Evolutionary conservation across 2,888 invertebrate species (phyloP).

Genomic region (Apantesis nais): DNA sequence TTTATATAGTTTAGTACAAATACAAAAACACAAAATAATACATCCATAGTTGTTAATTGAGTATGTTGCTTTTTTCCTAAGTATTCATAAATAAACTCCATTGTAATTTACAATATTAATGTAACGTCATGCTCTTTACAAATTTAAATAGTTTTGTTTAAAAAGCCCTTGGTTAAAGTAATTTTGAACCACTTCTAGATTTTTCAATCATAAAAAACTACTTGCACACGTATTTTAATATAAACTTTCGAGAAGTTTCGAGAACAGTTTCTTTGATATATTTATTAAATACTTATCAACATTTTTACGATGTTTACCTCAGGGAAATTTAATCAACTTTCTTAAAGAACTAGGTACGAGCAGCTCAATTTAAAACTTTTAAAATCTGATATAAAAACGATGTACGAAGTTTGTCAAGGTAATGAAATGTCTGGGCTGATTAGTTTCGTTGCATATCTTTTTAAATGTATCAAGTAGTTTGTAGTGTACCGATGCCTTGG

Average conservation of each 20-base stretch:
- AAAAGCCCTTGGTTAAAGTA: no score
- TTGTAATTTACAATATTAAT: no score
- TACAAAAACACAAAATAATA: no score
- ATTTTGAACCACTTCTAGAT: no score
- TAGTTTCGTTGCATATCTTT: neutral
- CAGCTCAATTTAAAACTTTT: slow-evolving; percentile 42
- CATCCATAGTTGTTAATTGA: no score
- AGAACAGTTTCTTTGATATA: slow-evolving; percentile 1
- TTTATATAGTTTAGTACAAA: no score
- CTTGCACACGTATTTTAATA: neutral
- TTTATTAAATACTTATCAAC: slow-evolving; percentile 24
- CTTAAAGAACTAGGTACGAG: slow-evolving; percentile 20
- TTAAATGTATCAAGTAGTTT: neutral
- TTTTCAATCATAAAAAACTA: no score
- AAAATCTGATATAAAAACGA: slow-evolving; percentile 25
- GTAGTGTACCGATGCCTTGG: neutral
- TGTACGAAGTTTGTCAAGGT: slow-evolving; percentile 18
- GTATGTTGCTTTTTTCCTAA: no score
- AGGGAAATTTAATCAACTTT: slow-evolving; percentile 42
- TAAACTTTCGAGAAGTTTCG: neutral
- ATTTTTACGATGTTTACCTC: slow-evolving; percentile 32
- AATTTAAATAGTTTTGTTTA: no score
- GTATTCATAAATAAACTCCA: no score
- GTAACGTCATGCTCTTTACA: no score
- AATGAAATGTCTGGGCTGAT: slow-evolving; percentile 18